Conservation (phyloP, 1,140 invertebrate species). For the Drosophila burlai region DNA sequence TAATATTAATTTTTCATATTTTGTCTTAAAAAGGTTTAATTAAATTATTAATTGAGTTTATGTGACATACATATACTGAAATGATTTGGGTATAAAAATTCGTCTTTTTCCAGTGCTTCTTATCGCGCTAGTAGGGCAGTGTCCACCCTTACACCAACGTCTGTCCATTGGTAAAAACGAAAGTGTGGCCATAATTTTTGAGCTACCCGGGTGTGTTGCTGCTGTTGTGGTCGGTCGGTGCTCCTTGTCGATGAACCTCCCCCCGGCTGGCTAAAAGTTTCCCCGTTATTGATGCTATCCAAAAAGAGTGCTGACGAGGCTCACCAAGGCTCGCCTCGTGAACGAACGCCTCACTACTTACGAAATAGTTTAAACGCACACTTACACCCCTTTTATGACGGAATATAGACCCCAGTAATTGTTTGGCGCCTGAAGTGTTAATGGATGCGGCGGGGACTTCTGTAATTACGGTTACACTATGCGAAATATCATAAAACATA, state of each 20-base stretch:
- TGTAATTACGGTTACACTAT: conserved; percentile 17
- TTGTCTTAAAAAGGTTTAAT: not conserved
- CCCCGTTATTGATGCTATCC: conserved; percentile 46
- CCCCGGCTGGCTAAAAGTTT: conserved; percentile 33
- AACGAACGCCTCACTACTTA: conserved; percentile 29
- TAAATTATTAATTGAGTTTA: not conserved
- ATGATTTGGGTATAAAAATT: not conserved
- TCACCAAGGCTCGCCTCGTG: conserved; percentile 10
- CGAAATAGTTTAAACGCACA: conserved; percentile 57
- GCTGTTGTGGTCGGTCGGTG: conserved; percentile 31
- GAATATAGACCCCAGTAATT: conserved; percentile 28
- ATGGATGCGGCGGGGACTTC: conserved; percentile 35
- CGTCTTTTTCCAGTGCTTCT: conserved; percentile 22
- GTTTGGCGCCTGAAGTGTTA: conserved; percentile 43
- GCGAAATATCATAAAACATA: conserved; percentile 10
- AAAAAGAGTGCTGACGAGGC: conserved; percentile 47
- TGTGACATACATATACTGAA: accelerated
- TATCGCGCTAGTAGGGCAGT: conserved; percentile 41
- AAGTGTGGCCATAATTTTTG: conserved; percentile 77
- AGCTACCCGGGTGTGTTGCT: conserved; percentile 35
- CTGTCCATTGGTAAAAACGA: conserved; percentile 51
- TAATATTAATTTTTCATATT: not conserved
- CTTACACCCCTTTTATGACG: conserved; percentile 31
- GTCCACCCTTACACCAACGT: conserved; percentile 9
- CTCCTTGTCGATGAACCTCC: not conserved